phyloP scores from a whole-genome alignment of 2,888 invertebrate genomes.

The Drosophila phalerata region DNA sequence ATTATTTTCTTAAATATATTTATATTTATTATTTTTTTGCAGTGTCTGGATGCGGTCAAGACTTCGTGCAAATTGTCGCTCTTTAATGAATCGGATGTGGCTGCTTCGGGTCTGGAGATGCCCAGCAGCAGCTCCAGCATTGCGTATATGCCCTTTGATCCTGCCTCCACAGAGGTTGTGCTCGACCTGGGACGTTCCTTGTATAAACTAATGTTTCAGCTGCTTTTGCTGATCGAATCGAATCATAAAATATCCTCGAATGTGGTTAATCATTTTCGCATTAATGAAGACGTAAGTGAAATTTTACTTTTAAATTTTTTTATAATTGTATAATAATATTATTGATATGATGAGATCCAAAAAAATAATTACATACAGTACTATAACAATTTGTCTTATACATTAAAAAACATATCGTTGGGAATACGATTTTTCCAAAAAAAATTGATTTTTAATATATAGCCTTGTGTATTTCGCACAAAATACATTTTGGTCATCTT shows the following conservation, averaged over 20 bases:
- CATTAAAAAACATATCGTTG: too few relatives aligned
- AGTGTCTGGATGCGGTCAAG: conserved; percentile 94
- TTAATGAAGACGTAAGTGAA: conserved; percentile 87
- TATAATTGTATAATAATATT: too few relatives aligned
- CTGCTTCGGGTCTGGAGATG: conserved; percentile 85
- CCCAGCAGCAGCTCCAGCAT: conserved; percentile 76
- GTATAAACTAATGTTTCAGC: conserved; percentile 97
- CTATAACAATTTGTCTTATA: too few relatives aligned
- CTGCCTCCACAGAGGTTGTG: conserved; percentile 89
- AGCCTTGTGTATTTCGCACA: too few relatives aligned
- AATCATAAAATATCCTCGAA: conserved; percentile 93
- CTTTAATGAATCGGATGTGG: conserved; percentile 87
- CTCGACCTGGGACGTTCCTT: conserved; percentile 94
- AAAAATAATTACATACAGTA: too few relatives aligned
- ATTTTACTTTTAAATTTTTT: too few relatives aligned
- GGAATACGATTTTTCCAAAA: too few relatives aligned
- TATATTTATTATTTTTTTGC: conserved; percentile 23
- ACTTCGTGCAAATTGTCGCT: conserved; percentile 92
- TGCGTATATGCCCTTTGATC: conserved; percentile 86
- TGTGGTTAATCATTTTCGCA: conserved; percentile 87
- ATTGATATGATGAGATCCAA: too few relatives aligned
- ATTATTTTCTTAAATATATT: too few relatives aligned
- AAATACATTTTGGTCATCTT: too few relatives aligned
- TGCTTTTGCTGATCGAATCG: conserved; percentile 94
- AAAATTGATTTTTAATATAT: too few relatives aligned